Evolutionary conservation across 1,140 invertebrate species (phyloP).

Genomic region (Drosophila ohnishii): DNA sequence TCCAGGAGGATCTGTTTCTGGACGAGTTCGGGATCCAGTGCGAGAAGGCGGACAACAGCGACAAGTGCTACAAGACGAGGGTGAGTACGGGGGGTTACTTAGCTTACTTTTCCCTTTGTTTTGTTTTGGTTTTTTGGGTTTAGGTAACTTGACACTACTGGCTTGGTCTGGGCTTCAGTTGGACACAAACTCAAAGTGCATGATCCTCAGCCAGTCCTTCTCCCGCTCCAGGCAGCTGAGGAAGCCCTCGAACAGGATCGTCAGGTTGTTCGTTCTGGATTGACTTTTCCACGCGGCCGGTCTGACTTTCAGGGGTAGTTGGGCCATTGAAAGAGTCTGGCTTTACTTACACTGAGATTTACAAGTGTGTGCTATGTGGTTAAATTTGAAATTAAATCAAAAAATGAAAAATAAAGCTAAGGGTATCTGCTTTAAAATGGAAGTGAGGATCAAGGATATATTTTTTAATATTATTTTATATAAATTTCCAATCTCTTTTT

Average conservation of each 20-base stretch:
- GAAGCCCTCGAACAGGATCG: constrained; percentile 51
- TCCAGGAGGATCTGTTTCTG: constrained; percentile 76
- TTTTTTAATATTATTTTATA: background rate
- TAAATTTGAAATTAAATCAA: no score
- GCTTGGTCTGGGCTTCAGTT: constrained; percentile 19
- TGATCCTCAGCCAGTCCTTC: constrained; percentile 48
- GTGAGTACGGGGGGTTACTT: constrained; percentile 44
- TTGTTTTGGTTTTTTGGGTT: background rate
- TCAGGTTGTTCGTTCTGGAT: background rate
- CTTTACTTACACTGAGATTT: background rate
- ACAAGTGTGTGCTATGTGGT: no score
- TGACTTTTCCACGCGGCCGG: background rate
- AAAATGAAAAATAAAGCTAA: background rate
- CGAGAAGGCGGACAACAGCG: constrained; percentile 67
- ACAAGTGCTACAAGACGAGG: constrained; percentile 71
- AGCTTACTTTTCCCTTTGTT: background rate
- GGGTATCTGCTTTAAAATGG: fast-evolving
- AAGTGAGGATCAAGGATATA: background rate
- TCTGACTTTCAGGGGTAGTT: background rate
- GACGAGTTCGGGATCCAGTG: constrained; percentile 75
- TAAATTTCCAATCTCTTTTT: no score
- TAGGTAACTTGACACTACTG: constrained; percentile 5
- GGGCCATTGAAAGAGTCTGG: background rate
- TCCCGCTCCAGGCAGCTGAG: constrained; percentile 46
- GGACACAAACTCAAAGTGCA: constrained; percentile 59